Conservation (phyloP, 2,888 invertebrate genomes). For the Deroplatys truncata region DNA sequence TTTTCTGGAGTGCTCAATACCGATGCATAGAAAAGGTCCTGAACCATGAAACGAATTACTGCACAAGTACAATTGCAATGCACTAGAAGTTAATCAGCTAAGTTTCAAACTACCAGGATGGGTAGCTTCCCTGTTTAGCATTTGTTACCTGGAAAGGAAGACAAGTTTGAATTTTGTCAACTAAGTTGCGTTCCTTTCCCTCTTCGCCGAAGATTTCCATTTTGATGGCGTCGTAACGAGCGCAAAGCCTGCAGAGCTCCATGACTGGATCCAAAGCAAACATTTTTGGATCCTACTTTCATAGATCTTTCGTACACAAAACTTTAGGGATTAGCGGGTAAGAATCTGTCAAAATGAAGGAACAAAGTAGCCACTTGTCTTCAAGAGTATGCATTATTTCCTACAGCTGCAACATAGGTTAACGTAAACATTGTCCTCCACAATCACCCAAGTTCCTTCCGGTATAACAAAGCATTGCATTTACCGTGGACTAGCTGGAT, state of each 20-base stretch:
- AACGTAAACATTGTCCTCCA: not conserved
- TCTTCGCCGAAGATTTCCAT: constrained; percentile 48
- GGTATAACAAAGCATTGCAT: not conserved
- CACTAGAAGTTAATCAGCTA: too few relatives aligned
- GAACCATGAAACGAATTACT: too few relatives aligned
- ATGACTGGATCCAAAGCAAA: constrained; percentile 45
- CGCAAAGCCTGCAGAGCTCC: constrained; percentile 48
- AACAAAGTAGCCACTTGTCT: not conserved
- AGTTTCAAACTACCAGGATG: too few relatives aligned
- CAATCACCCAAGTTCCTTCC: not conserved
- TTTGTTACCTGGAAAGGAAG: constrained; percentile 45
- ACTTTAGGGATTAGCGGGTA: not conserved
- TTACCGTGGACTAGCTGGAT: not conserved
- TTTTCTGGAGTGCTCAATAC: too few relatives aligned
- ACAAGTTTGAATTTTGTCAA: constrained; percentile 47
- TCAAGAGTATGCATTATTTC: not conserved
- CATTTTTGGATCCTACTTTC: not conserved
- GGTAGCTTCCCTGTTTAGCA: not conserved
- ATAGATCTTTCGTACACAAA: not conserved
- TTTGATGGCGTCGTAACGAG: constrained; percentile 46
- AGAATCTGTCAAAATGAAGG: not conserved
- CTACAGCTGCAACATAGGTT: not conserved
- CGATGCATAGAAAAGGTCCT: too few relatives aligned
- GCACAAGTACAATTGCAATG: too few relatives aligned
- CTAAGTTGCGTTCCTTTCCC: constrained; percentile 46